Conservation (phyloP, 2,888 invertebrate species). For the Aspidiotus destructor region DNA sequence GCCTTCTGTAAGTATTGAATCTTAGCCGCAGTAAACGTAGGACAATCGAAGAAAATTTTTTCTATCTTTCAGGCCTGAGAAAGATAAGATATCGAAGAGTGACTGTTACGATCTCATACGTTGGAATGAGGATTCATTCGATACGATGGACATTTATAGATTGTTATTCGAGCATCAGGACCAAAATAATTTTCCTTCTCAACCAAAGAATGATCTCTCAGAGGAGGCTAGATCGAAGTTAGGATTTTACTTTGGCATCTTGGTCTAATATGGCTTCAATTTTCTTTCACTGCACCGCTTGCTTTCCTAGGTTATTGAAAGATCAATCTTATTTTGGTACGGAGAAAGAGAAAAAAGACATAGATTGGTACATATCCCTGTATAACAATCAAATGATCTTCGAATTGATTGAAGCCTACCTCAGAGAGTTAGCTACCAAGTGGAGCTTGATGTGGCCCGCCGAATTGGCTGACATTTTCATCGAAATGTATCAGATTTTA, state of each 20-base stretch:
- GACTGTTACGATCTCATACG: conserved; percentile 40
- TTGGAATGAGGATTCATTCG: conserved; percentile 50
- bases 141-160: conserved; percentile 53
- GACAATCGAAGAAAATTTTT: neutral
- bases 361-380: conserved; percentile 53
- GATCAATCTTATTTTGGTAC: conserved; percentile 55
- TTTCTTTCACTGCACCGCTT: neutral
- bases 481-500: conserved; percentile 49
- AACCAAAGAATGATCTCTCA: conserved; percentile 27
- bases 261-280: neutral
- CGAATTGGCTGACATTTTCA: conserved; percentile 50
- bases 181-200: conserved; percentile 30
- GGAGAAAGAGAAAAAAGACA: conserved; percentile 54
- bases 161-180: conserved; percentile 49
- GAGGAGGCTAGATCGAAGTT: conserved; percentile 32
- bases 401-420: conserved; percentile 51
- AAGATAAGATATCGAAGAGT: conserved; percentile 32
- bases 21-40: neutral
- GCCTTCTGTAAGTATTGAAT: conserved; percentile 45
- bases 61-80: conserved; percentile 30
- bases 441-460: conserved; percentile 59
- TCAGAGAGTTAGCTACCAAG: conserved; percentile 50
- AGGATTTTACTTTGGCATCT: neutral
- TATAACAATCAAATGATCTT: conserved; percentile 46
- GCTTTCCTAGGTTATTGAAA: conserved; percentile 36